phyloP scores from a whole-genome alignment of 2,113 vertebrate species.

The Sardina pilchardus region DNA sequence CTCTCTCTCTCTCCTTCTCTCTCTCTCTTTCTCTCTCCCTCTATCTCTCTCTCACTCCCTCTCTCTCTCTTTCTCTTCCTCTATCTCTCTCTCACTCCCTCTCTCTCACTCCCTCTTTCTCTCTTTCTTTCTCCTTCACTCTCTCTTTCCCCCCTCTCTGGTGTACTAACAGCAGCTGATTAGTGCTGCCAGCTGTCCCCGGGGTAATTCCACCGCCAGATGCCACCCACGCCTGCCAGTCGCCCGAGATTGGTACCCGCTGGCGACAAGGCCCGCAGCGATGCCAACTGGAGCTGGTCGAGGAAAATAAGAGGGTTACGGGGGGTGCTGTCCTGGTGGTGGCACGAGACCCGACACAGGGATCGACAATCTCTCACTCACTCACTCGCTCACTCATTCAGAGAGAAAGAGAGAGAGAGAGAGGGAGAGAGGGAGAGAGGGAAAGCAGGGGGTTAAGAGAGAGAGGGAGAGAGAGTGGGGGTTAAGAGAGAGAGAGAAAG shows the following conservation, averaged over 20 bases:
- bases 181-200: conserved; percentile 42
- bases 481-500: too few relatives aligned
- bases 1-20: background rate
- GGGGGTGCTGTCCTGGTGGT: background rate
- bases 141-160: background rate
- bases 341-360: background rate
- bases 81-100: background rate
- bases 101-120: background rate
- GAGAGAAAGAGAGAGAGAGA: background rate
- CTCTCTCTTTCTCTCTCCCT: background rate
- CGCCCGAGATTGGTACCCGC: conserved; percentile 41
- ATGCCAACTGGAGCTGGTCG: conserved; percentile 30
- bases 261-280: conserved; percentile 46
- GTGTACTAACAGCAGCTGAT: conserved; percentile 42
- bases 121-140: background rate
- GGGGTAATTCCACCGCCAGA: conserved; percentile 38
- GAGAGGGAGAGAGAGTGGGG: too few relatives aligned
- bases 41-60: background rate
- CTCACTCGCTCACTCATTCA: background rate
- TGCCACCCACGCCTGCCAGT: conserved; percentile 39
- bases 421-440: background rate
- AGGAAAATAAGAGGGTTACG: background rate
- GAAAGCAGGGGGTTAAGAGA: background rate
- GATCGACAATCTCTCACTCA: background rate
- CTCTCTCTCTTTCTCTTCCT: background rate